Conservation (phyloP, 1,140 invertebrate genomes). For the Drosophila seguyi region DNA sequence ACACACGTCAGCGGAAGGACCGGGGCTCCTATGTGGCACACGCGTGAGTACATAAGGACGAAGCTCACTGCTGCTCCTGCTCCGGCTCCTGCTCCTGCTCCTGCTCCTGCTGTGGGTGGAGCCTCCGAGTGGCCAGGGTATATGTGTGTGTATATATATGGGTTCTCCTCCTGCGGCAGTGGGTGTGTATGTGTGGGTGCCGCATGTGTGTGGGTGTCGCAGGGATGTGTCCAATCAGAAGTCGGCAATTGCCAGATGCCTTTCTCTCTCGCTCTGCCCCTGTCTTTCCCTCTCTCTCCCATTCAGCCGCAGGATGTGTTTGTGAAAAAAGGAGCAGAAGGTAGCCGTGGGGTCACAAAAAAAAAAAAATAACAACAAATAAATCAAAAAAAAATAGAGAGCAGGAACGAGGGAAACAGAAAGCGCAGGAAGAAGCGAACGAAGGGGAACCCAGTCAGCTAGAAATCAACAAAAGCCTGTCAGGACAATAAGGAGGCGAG, state of each 20-base stretch:
- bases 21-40: constrained; percentile 50
- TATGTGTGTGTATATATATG: constrained; percentile 24
- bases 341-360: constrained; percentile 14
- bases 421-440: constrained; percentile 22
- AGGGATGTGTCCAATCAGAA: constrained; percentile 79
- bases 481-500: constrained; percentile 49
- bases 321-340: constrained; percentile 13
- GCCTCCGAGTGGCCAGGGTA: constrained; percentile 71
- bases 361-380: constrained; percentile 17
- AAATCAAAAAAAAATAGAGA: constrained; percentile 12
- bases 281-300: background rate
- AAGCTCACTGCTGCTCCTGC: constrained; percentile 20
- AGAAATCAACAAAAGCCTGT: constrained; percentile 80
- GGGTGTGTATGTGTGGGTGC: constrained; percentile 21
- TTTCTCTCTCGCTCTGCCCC: constrained; percentile 11
- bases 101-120: constrained; percentile 63
- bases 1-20: constrained; percentile 39
- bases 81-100: too few relatives aligned
- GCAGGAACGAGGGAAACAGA: constrained; percentile 20
- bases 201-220: constrained; percentile 45
- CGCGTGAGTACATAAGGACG: constrained; percentile 52
- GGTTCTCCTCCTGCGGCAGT: constrained; percentile 10
- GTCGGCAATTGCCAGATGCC: constrained; percentile 46
- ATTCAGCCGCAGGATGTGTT: constrained; percentile 22
- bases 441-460: constrained; percentile 60